Base-by-base conservation (phyloP, 2,888 invertebrate genomes). In the Mantis religiosa region DNA sequence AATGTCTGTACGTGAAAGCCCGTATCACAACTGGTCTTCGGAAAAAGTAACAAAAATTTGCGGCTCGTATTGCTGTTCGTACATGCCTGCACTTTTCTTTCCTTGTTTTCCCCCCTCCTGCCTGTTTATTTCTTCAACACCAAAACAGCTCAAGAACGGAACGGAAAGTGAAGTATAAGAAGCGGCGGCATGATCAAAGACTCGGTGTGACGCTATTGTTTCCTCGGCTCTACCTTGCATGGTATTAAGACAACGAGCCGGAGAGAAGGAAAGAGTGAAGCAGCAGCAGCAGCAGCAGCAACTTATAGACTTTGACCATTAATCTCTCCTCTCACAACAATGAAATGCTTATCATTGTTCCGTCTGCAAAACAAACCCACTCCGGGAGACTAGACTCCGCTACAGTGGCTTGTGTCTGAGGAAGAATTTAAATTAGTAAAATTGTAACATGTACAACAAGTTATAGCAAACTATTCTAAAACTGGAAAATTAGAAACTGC, bases 171-270 rank as follows among this genome's bases (percentile, higher is more conserved):
- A 54, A 54, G 54, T 54, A 54, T 15, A 54, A 54, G 54, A 54
- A 54, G 54, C 27, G 82, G 87, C 87, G 87, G 87, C 41, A 7
- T 12, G 34, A 34, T 87, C 87, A 87, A 87, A 87, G 87, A 34
- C 87, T 30, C 87, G 41, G 87, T 82, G 34, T 82, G 87, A 87
- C 41, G 82, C 87, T 87, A 87, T 87, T 87, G 87, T 87, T 82
- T 87, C 82, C 87, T 87, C 87, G 34, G 81, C 41, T 41, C 85
- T 85, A 41, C 54, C 47, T 85, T 85, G 54, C 85, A 41, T 47
- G 85, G 85, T 47, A 85, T 85, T 85, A 85, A 85, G 85, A 84
- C 84, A 84, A 34, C 34, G 41, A 12, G 41, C 34, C 28, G 34
- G 25, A n/a, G 30, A 84, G 84, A 30, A 54, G 54, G 54, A 54